phyloP scores from a whole-genome alignment of 2,888 invertebrate species.

The Nemapogon koenigi region DNA sequence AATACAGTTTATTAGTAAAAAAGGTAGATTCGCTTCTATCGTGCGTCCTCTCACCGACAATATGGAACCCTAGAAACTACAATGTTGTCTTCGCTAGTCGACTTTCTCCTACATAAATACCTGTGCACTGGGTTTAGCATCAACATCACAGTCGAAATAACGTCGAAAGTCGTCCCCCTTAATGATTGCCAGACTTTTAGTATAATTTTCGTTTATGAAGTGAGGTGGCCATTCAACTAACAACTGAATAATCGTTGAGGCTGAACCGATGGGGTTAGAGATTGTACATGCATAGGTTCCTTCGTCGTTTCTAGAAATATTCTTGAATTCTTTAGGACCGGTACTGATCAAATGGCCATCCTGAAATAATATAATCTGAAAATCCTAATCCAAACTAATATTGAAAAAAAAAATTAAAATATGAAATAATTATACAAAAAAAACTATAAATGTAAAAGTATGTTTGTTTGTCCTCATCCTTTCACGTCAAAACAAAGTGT shows the following conservation, averaged over 20 bases:
- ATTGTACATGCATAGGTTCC: conserved; percentile 67
- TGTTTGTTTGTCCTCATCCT: too few species aligned
- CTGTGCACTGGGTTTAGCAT: conserved; percentile 41
- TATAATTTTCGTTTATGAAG: conserved; percentile 19
- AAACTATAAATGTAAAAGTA: too few species aligned
- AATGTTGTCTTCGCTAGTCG: background rate
- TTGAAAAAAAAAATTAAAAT: too few species aligned
- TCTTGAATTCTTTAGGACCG: conserved; percentile 26
- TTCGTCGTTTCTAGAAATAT: conserved; percentile 42
- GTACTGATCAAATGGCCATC: conserved; percentile 34
- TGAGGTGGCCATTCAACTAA: conserved; percentile 58
- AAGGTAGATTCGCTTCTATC: too few species aligned
- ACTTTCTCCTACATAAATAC: conserved; percentile 23
- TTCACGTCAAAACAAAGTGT: too few species aligned
- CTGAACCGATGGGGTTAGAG: conserved; percentile 63
- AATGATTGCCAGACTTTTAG: conserved; percentile 23
- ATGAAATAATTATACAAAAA: too few species aligned
- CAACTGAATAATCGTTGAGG: conserved; percentile 53
- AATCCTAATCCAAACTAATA: too few species aligned
- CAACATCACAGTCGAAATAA: conserved; percentile 38
- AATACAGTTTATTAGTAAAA: too few species aligned
- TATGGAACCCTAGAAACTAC: background rate
- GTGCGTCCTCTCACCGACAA: background rate
- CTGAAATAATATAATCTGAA: conserved; percentile 27
- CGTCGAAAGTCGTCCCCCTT: conserved; percentile 31